phyloP scores from a whole-genome alignment of 2,888 invertebrate species.

The Achlya flavicornis region DNA sequence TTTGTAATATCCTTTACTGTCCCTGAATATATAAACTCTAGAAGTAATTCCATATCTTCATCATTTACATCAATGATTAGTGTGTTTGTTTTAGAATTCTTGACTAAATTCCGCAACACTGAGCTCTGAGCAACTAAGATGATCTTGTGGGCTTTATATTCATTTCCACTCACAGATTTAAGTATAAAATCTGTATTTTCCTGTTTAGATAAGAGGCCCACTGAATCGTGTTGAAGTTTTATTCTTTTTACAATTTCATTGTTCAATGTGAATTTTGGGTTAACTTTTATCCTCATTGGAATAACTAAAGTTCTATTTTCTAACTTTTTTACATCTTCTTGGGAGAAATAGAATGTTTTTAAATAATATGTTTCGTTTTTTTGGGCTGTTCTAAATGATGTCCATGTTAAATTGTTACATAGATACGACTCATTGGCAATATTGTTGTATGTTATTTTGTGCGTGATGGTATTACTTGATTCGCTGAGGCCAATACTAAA shows the following conservation, averaged over 20 bases:
- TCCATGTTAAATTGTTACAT: conserved; percentile 38
- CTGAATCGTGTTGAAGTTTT: conserved; percentile 58
- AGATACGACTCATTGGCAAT: conserved; percentile 27
- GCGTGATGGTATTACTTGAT: conserved; percentile 32
- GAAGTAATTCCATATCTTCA: conserved; percentile 58
- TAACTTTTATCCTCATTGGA: conserved; percentile 53
- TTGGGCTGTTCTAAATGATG: conserved; percentile 47
- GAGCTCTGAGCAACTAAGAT: conserved; percentile 65
- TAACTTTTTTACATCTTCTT: conserved; percentile 35
- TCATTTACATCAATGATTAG: conserved; percentile 55
- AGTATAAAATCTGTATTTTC: conserved; percentile 61
- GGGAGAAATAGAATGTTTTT: conserved; percentile 56
- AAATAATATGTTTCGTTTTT: conserved; percentile 56
- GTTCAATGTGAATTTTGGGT: conserved; percentile 48
- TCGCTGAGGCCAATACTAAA: conserved; percentile 56
- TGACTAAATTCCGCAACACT: conserved; percentile 52
- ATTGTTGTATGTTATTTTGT: conserved; percentile 23
- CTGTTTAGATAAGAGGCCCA: conserved; percentile 44
- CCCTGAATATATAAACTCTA: conserved; percentile 68
- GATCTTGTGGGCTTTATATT: conserved; percentile 62
- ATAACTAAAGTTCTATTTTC: conserved; percentile 49
- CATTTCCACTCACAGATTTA: conserved; percentile 48
- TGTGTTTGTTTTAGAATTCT: conserved; percentile 38
- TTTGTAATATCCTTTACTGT: conserved; percentile 55
- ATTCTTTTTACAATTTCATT: conserved; percentile 51